A percentile compares a stretch with the other conserved stretches of the same genome.
These are phyloP conservation scores for Spondyliosoma cantharus DNA, from an alignment of 2,797 vertebrate genomes.

Conservation along the genomic window DNA sequence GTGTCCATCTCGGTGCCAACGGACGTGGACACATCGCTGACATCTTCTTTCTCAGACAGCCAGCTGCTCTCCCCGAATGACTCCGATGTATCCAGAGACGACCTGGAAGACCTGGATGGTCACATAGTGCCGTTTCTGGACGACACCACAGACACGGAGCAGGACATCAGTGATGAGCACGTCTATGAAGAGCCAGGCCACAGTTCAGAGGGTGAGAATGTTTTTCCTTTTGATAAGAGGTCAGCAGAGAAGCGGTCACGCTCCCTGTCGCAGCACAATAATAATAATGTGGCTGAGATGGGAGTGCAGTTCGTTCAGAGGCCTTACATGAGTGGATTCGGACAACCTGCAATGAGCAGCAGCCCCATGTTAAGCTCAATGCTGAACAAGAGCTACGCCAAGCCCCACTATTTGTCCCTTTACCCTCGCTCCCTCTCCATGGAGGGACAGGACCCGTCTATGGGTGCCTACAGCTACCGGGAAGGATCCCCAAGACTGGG, in stretches of 20 bases:
- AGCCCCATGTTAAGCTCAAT: slow-evolving; percentile 80
- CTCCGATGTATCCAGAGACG: slow-evolving; percentile 67
- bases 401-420: slow-evolving; percentile 88
- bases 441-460: slow-evolving; percentile 86
- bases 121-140: slow-evolving; percentile 77
- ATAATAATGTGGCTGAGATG: slow-evolving; percentile 83
- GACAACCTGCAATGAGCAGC: slow-evolving; percentile 76
- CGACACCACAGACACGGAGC: slow-evolving; percentile 72
- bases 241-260: slow-evolving; percentile 81
- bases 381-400: slow-evolving; percentile 73
- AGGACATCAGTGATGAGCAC: slow-evolving; percentile 77
- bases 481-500: slow-evolving; percentile 78
- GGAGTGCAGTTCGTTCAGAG: slow-evolving; percentile 78
- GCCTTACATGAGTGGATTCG: slow-evolving; percentile 65
- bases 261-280: slow-evolving; percentile 85
- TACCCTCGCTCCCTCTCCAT: slow-evolving; percentile 92
- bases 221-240: slow-evolving; percentile 81
- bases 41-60: slow-evolving; percentile 73
- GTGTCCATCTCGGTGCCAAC: slow-evolving; percentile 74
- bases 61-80: slow-evolving; percentile 67
- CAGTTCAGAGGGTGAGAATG: slow-evolving; percentile 77
- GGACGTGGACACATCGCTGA: slow-evolving; percentile 67
- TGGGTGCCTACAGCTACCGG: slow-evolving; percentile 81
- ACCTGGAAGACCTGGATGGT: slow-evolving; percentile 73
- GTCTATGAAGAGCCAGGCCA: slow-evolving; percentile 83